Base-by-base conservation (phyloP, 2,888 invertebrate species). In the Anthophora plumipes region DNA sequence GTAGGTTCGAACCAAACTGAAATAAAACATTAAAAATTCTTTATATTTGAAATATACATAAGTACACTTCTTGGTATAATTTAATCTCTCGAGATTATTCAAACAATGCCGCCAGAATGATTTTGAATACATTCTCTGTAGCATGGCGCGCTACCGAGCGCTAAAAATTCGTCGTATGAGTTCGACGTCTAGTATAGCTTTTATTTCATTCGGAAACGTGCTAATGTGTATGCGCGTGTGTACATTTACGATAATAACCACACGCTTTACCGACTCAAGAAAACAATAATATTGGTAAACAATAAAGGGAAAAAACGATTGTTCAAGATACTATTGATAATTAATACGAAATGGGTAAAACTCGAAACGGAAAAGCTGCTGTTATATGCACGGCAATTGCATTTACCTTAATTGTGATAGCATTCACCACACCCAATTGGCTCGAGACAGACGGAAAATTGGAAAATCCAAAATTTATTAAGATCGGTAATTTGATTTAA, bases 401-500 rank as follows among this genome's bases (percentile, higher is more conserved):
- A 87, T 96, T 98, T 92, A 95, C 98, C 86, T 95, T 97, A 82
- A 96, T 98, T 90, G 95, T 97, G 90, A 96, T 98, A 90, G 97
- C 98, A 76, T 99, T 99, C 94, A 97, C 97, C 93, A 98, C 98
- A 93, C 98, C 98, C 89, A 97, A 97, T 94, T 99, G 99, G 99
- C 94, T 99, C 85, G 97, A 98, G 87, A 98, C 98, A 90, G 98
- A 98, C 94, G 97, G 97, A 12, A 95, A 96, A 93, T 93, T 97
- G 17, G 94, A 94, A 82, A 94, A 97, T 89, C 97, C 97, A 0
- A 97, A 97, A 92, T 98, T 98, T 94, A 94, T 96, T 77, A 96
- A 96, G 94, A 96, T 98, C 77, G 97, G 97, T 97, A 94, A 95
- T 94, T 92, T 22, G 5, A 95, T 94, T 92, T 22, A 14, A n/a